Evolutionary conservation across 2,113 vertebrate genomes (phyloP).

Genomic region (Tylochromis polylepis): DNA sequence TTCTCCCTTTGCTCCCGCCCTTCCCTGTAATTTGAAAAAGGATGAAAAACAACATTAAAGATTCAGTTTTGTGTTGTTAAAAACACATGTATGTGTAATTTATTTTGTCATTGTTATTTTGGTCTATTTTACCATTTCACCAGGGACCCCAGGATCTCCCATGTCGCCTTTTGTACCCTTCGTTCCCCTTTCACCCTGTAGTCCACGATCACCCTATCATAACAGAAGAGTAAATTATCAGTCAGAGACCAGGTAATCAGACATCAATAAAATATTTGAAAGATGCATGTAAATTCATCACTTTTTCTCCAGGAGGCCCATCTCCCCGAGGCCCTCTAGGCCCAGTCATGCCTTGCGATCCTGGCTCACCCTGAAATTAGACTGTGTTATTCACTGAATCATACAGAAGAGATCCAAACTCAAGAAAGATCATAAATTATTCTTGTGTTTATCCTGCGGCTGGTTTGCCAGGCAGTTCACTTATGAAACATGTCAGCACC

Average conservation of each 20-base stretch:
- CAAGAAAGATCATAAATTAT: background rate
- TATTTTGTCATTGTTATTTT: background rate
- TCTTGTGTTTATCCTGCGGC: background rate
- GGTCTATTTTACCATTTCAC: slow-evolving; percentile 66
- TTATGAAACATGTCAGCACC: background rate
- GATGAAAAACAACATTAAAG: background rate
- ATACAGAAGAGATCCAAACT: background rate
- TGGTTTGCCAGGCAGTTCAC: background rate
- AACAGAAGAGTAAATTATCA: background rate
- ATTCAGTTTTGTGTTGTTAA: background rate
- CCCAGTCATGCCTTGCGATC: slow-evolving; percentile 82
- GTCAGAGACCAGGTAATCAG: background rate
- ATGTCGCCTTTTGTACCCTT: slow-evolving; percentile 81
- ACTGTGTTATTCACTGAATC: background rate
- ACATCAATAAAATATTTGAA: background rate
- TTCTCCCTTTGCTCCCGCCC: slow-evolving; percentile 80
- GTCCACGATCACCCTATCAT: slow-evolving; percentile 80
- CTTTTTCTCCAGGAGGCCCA: slow-evolving; percentile 83
- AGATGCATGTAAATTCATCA: slow-evolving; percentile 29
- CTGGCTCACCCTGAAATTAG: slow-evolving; percentile 80
- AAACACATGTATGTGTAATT: background rate
- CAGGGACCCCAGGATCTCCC: slow-evolving; percentile 79
- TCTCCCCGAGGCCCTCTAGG: slow-evolving; percentile 83
- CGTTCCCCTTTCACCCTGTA: slow-evolving; percentile 79
- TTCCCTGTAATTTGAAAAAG: slow-evolving; percentile 67